Base-by-base conservation (phyloP, 2,888 invertebrate genomes). In the Rhodophaea formosa region DNA sequence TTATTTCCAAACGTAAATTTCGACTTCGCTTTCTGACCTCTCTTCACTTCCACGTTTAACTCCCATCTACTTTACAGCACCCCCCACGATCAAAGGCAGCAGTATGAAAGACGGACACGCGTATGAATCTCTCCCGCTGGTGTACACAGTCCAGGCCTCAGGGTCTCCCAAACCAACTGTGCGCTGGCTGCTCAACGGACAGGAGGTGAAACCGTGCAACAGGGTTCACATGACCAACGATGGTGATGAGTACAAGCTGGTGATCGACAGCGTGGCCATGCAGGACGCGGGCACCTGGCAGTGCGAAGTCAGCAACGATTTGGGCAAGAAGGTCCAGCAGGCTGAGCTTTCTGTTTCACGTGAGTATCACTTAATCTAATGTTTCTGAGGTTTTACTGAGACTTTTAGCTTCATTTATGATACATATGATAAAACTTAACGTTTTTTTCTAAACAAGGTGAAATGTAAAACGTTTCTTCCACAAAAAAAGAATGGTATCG, bases 271-370 rank as follows among this genome's bases (percentile, higher is more conserved):
- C 56, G 92, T 96, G 0, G 92, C 93, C 58, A 77, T 94, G 68
- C 92, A 92, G 8, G 97, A 98, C 79, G 95, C 94, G n/a, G 97
- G 96, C 8, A 92, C 94, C 59, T 98, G 97, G 90, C 95, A 95
- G 68, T 96, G 97, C 60, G 94, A 95, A 61, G 92, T 98, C 56
- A 93, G 93, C 70, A 98, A 98, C 80, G 94, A 95, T 72, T 92
- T 96, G 53, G 98, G 98, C 56, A 96, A 96, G 79, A 94, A 95
- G 61, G 92, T 93, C 52, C 92, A 94, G 62, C 93, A 95, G 72
- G 97, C 96, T 29, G 93, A 94, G 42, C 87, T 98, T 10, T 93
- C 94, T 23, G 93, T 97, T 45, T 94, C 93, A 60, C 93, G 96
- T 96, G 83, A 93, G 93, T 91, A 46, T 57, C 23, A 23, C 3